phyloP scores from a whole-genome alignment of 1,140 invertebrate species.

The Berghia stephanieae region DNA sequence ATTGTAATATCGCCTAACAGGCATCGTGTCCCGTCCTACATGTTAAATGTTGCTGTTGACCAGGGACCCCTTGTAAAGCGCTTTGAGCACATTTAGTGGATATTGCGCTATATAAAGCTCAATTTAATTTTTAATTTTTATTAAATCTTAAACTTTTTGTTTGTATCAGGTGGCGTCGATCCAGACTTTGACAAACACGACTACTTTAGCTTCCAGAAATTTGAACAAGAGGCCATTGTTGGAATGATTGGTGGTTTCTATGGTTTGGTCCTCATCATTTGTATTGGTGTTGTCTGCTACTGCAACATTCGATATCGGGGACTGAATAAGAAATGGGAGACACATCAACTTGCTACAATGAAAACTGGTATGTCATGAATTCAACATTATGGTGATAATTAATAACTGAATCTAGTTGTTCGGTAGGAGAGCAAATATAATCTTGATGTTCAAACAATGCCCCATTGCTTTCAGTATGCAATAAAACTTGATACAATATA shows the following conservation, averaged over 20 bases:
- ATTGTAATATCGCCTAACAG: too few species aligned
- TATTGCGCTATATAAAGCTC: too few species aligned
- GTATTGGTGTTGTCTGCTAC: slow-evolving; percentile 35
- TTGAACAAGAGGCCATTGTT: slow-evolving; percentile 42
- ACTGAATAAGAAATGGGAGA: slow-evolving; percentile 40
- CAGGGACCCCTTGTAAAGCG: too few species aligned
- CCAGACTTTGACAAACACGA: slow-evolving; percentile 41
- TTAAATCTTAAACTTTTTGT: slow-evolving; percentile 15
- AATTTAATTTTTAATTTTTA: neutral
- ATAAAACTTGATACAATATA: too few species aligned
- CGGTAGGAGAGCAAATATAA: too few species aligned
- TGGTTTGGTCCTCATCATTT: slow-evolving; percentile 35
- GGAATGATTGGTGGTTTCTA: slow-evolving; percentile 48
- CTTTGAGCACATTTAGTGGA: too few species aligned
- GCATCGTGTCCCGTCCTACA: too few species aligned
- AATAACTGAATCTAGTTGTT: too few species aligned
- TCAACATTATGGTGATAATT: too few species aligned
- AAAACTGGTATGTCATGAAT: slow-evolving; percentile 26
- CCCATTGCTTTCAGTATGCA: too few species aligned
- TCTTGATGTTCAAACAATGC: too few species aligned
- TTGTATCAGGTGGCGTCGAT: slow-evolving; percentile 35
- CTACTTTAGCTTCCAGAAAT: slow-evolving; percentile 30
- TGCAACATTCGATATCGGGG: slow-evolving; percentile 40
- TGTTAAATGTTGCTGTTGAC: too few species aligned
- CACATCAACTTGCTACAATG: slow-evolving; percentile 36